These are phyloP conservation scores for Drosophila busckii DNA, from an alignment of 1,140 invertebrate genomes.

Conservation along the genomic window DNA sequence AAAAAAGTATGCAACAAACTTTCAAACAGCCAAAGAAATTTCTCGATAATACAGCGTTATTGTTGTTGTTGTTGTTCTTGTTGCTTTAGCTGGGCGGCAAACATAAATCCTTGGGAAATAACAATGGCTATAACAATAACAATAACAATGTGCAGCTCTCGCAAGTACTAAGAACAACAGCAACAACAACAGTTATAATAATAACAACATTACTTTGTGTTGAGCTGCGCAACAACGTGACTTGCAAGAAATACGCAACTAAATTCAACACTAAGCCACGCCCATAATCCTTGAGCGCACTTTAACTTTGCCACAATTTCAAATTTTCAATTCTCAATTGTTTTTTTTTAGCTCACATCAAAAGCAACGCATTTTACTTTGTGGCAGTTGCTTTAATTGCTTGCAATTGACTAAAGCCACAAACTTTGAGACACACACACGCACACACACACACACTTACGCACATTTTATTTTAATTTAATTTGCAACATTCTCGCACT, in stretches of 20 bases:
- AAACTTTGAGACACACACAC: conserved; percentile 61
- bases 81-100: too few relatives aligned
- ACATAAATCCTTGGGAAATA: not conserved
- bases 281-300: not conserved
- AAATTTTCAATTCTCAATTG: conserved; percentile 7
- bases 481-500: conserved; percentile 43
- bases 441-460: conserved; percentile 17
- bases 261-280: not conserved
- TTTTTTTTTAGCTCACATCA: not conserved
- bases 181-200: conserved; percentile 3
- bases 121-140: conserved; percentile 2
- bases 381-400: conserved; percentile 44
- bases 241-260: not conserved
- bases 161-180: not conserved
- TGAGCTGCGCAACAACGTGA: not conserved
- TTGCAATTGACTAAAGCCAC: conserved; percentile 59
- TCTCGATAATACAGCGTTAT: too few relatives aligned
- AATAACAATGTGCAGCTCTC: not conserved
- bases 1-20: conserved; percentile 23
- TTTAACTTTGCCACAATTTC: not conserved
- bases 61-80: too few relatives aligned
- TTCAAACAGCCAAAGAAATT: conserved; percentile 5
- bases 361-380: not conserved
- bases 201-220: conserved; percentile 6
- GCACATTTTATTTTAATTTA: conserved; percentile 65